phyloP scores from a whole-genome alignment of 2,797 vertebrate genomes.

The Gobionotothen gibberifrons region DNA sequence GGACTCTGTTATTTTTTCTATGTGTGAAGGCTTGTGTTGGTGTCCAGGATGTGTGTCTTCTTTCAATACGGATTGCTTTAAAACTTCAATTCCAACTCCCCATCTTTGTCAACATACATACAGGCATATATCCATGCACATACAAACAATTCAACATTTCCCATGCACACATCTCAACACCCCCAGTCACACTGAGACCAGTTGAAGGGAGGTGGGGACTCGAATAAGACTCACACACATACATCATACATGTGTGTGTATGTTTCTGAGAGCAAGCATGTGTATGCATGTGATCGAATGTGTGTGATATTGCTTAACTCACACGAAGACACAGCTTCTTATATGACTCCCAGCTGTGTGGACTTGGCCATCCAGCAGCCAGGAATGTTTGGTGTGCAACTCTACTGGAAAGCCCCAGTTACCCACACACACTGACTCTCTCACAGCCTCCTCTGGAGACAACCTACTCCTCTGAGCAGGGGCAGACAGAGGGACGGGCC shows the following conservation, averaged over 20 bases:
- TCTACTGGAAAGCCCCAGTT: slow-evolving; percentile 79
- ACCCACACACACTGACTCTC: slow-evolving; percentile 54
- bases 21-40: slow-evolving; percentile 29
- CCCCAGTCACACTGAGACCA: slow-evolving; percentile 17
- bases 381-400: slow-evolving; percentile 84
- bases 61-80: background rate
- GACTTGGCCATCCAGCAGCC: slow-evolving; percentile 75
- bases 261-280: slow-evolving; percentile 4
- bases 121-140: background rate
- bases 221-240: background rate
- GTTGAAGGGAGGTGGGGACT: slow-evolving; percentile 17
- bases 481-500: slow-evolving; percentile 68
- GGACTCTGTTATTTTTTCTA: slow-evolving; percentile 61
- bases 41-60: slow-evolving; percentile 10
- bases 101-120: background rate
- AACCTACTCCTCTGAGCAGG: slow-evolving; percentile 61
- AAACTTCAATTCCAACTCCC: background rate
- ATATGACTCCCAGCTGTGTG: slow-evolving; percentile 82
- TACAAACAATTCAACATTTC: slow-evolving; percentile 9
- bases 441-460: slow-evolving; percentile 53
- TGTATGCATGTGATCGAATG: background rate
- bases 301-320: slow-evolving; percentile 67
- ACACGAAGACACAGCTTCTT: slow-evolving; percentile 75
- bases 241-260: background rate
- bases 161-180: slow-evolving; percentile 17